phyloP scores from a whole-genome alignment of 2,113 vertebrate species.

The Corythoichthys intestinalis region DNA sequence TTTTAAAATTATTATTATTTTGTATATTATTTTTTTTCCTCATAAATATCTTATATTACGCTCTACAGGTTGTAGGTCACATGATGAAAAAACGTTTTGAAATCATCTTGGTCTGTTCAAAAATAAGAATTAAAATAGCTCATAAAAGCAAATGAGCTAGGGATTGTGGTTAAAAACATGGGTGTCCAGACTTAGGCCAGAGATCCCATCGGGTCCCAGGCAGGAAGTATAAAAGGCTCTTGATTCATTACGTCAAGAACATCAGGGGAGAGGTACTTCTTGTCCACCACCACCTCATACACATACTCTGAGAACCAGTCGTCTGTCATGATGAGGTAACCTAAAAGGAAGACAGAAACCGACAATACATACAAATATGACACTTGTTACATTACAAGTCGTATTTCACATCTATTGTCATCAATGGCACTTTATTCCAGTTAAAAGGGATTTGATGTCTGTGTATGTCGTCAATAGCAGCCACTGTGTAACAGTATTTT shows the following conservation, averaged over 20 bases:
- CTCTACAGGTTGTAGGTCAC: neutral
- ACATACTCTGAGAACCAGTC: constrained; percentile 98
- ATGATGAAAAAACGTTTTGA: neutral
- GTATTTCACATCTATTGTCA: neutral
- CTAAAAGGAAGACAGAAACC: constrained; percentile 57
- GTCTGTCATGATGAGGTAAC: constrained; percentile 96
- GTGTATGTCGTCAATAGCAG: too few relatives aligned
- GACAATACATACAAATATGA: neutral
- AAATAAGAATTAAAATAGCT: too few relatives aligned
- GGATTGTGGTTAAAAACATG: constrained; percentile 38
- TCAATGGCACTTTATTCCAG: too few relatives aligned
- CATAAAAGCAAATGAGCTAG: constrained; percentile 57
- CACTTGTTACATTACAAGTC: neutral
- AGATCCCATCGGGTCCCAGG: constrained; percentile 98
- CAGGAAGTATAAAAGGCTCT: constrained; percentile 85
- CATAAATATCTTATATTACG: neutral
- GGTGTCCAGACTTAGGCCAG: constrained; percentile 75
- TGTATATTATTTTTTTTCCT: neutral
- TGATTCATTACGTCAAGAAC: constrained; percentile 86
- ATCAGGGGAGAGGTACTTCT: constrained; percentile 78
- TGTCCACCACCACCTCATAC: constrained; percentile 96
- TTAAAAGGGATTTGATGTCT: too few relatives aligned
- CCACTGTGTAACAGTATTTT: too few relatives aligned
- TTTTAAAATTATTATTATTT: too few relatives aligned
- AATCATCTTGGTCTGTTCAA: neutral